Conservation (phyloP, 1,140 invertebrate species). For the Paraescarpia echinospica region DNA sequence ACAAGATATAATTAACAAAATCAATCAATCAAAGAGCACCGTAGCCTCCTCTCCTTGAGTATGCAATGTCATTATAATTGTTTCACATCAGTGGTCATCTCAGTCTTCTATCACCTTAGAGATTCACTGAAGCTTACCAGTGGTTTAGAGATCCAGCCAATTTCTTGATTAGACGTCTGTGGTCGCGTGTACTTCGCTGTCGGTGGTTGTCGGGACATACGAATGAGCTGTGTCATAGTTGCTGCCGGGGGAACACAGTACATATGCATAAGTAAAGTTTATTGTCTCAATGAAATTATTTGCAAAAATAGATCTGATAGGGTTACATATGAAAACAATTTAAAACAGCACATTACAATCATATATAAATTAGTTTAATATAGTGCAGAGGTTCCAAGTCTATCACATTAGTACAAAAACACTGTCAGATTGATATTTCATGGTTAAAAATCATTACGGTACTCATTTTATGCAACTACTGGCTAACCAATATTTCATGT, state of each 20-base stretch:
- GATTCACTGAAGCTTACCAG: slow-evolving; percentile 19
- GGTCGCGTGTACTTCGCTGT: slow-evolving; percentile 30
- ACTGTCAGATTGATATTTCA: too few relatives aligned
- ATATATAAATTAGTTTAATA: neutral
- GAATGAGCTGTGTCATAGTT: slow-evolving; percentile 26
- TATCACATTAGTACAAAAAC: too few relatives aligned
- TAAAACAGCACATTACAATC: too few relatives aligned
- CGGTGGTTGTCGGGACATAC: slow-evolving; percentile 27
- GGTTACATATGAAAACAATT: too few relatives aligned
- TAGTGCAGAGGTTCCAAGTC: neutral
- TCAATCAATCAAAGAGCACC: too few relatives aligned
- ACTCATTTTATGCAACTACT: too few relatives aligned
- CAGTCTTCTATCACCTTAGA: neutral
- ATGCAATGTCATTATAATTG: too few relatives aligned
- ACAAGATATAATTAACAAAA: too few relatives aligned
- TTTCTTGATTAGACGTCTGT: slow-evolving; percentile 32
- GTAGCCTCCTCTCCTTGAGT: too few relatives aligned
- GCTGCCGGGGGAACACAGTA: neutral
- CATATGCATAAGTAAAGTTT: neutral
- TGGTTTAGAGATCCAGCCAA: slow-evolving; percentile 34
- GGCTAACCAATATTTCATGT: too few relatives aligned
- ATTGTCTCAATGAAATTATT: neutral
- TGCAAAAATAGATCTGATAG: neutral
- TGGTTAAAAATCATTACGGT: too few relatives aligned
- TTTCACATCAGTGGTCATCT: too few relatives aligned